phyloP scores from a whole-genome alignment of 2,113 vertebrate species.

The Uria aalge region DNA sequence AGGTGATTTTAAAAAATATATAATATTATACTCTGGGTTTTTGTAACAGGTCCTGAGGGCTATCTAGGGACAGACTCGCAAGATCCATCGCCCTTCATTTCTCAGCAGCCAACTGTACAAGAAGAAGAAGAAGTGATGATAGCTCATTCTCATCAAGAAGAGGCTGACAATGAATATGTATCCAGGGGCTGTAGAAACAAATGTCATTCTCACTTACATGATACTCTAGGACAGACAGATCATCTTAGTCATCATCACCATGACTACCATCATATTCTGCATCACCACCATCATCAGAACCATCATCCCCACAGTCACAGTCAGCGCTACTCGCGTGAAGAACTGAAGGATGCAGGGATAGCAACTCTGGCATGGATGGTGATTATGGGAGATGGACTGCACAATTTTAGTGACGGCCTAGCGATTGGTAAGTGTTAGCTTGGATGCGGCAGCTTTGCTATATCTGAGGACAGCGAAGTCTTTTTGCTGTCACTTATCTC shows the following conservation, averaged over 20 bases:
- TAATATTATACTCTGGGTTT: neutral
- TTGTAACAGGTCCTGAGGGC: constrained; percentile 72
- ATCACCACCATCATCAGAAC: constrained; percentile 97
- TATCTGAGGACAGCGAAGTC: neutral
- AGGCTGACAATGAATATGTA: constrained; percentile 81
- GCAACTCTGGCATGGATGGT: constrained; percentile 98
- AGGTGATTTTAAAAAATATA: neutral
- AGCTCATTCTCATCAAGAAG: constrained; percentile 76
- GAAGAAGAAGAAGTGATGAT: constrained; percentile 98
- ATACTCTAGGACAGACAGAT: constrained; percentile 92
- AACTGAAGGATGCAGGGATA: constrained; percentile 90
- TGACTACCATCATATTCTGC: constrained; percentile 97
- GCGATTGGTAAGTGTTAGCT: constrained; percentile 83
- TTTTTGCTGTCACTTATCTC: neutral
- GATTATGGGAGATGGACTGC: constrained; percentile 96
- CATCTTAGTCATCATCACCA: constrained; percentile 94
- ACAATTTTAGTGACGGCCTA: constrained; percentile 96
- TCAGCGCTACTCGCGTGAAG: constrained; percentile 90
- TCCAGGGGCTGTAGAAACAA: constrained; percentile 94
- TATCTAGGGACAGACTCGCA: constrained; percentile 72
- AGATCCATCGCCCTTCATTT: constrained; percentile 74
- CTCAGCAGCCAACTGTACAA: constrained; percentile 73
- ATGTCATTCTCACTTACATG: constrained; percentile 96
- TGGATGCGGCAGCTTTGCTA: neutral
- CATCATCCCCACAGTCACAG: constrained; percentile 96